A percentile compares a stretch with the other conserved stretches of the same genome.
Evolutionary conservation across 2,888 invertebrate genomes (phyloP).

Genomic region (Archips xylosteana): DNA sequence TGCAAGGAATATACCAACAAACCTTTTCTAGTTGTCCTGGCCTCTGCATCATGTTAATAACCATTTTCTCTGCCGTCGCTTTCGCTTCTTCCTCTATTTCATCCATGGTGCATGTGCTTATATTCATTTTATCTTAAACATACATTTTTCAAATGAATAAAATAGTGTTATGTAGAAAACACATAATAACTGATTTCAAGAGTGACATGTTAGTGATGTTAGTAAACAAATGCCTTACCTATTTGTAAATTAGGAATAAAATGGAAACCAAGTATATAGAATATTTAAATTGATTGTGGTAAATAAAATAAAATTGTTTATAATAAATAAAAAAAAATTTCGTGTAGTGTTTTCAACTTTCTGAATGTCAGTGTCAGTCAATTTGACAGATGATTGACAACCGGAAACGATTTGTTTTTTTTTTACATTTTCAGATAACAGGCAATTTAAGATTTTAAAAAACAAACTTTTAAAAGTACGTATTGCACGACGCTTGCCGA

Average conservation of each 20-base stretch:
- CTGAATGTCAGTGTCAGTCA: background rate
- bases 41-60: conserved; percentile 96
- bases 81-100: conserved; percentile 92
- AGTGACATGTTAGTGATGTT: background rate
- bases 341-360: background rate
- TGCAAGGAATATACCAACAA: conserved; percentile 32
- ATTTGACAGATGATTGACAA: background rate
- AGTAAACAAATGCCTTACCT: background rate
- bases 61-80: conserved; percentile 92
- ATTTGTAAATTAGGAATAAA: background rate
- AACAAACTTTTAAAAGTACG: no score
- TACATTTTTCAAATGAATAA: background rate
- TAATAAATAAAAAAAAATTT: no score
- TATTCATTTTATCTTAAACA: conserved; percentile 23
- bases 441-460: no score
- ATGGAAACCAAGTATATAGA: no score
- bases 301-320: no score
- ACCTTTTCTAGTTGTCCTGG: conserved; percentile 98
- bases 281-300: no score
- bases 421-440: no score
- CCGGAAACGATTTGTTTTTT: background rate
- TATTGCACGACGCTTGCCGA: no score
- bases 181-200: background rate
- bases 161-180: conserved; percentile 11
- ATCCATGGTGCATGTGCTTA: conserved; percentile 82